Evolutionary conservation across 1,140 invertebrate genomes (phyloP).

Genomic region (Hyles vespertilio): DNA sequence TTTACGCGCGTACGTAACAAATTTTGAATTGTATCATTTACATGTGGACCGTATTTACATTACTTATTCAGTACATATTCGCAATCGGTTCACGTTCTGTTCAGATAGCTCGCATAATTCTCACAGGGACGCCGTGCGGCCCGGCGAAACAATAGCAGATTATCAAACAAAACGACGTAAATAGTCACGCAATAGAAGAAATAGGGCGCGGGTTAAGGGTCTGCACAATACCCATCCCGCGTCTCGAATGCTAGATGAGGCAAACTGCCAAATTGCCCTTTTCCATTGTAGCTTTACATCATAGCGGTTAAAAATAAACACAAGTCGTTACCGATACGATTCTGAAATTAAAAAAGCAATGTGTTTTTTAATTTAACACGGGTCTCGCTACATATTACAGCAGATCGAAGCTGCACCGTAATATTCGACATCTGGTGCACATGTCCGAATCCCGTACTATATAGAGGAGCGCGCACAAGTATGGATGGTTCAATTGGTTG

Average conservation of each 20-base stretch:
- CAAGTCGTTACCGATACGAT: too few relatives aligned
- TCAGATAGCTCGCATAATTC: conserved; percentile 71
- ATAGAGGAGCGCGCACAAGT: conserved; percentile 5
- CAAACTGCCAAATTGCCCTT: conserved; percentile 19
- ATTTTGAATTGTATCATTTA: conserved; percentile 25
- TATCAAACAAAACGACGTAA: conserved; percentile 73
- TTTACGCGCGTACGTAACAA: not conserved
- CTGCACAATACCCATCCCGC: conserved; percentile 55
- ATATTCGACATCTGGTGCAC: too few relatives aligned
- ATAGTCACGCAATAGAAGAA: conserved; percentile 64
- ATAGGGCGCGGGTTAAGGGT: conserved; percentile 66
- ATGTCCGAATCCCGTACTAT: too few relatives aligned
- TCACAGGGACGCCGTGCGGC: conserved; percentile 57
- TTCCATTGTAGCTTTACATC: not conserved
- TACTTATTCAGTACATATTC: conserved; percentile 63
- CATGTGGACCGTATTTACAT: conserved; percentile 32
- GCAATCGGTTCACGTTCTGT: conserved; percentile 60
- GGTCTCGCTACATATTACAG: too few relatives aligned
- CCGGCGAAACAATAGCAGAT: conserved; percentile 69
- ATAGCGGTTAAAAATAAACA: not conserved
- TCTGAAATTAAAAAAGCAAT: too few relatives aligned
- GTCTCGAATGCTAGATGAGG: conserved; percentile 68
- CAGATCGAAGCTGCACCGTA: too few relatives aligned
- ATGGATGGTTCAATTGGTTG: conserved; percentile 23
- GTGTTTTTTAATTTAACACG: too few relatives aligned